These are phyloP conservation scores for Cremastinae sp. DNA, from an alignment of 2,888 invertebrate genomes.

Conservation along the genomic window DNA sequence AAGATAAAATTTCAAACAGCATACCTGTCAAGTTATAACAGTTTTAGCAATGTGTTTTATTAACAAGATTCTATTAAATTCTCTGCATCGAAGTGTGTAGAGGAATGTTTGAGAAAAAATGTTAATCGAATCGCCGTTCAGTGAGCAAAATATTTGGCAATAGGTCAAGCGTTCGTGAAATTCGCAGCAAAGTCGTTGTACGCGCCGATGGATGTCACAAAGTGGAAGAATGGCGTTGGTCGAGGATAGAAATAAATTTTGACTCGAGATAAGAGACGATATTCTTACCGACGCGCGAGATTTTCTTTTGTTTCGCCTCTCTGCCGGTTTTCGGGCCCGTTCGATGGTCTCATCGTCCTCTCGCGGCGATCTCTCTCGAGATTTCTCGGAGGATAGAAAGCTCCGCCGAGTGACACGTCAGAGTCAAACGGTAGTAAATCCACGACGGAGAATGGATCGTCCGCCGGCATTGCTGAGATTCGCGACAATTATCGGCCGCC, in stretches of 20 bases:
- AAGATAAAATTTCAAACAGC: too few relatives aligned
- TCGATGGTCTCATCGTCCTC: constrained; percentile 5
- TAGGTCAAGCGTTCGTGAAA: constrained; percentile 49
- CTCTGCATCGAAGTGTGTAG: too few relatives aligned
- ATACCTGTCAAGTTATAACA: too few relatives aligned
- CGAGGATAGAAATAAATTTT: too few relatives aligned
- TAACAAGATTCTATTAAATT: too few relatives aligned
- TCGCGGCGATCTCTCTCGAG: constrained; percentile 16
- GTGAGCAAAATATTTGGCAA: constrained; percentile 55
- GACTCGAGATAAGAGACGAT: too few relatives aligned
- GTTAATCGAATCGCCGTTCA: too few relatives aligned
- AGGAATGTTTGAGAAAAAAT: too few relatives aligned
- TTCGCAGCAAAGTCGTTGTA: constrained; percentile 48
- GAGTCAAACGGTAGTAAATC: constrained; percentile 62
- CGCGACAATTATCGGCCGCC: constrained; percentile 75
- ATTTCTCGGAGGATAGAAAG: constrained; percentile 56
- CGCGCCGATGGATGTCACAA: constrained; percentile 22
- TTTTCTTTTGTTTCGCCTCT: too few relatives aligned
- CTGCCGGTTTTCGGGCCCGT: neutral
- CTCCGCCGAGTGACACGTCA: constrained; percentile 74
- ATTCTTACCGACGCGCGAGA: too few relatives aligned
- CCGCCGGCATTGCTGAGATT: constrained; percentile 73
- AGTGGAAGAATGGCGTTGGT: neutral
- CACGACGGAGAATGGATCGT: constrained; percentile 70
- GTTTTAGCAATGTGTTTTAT: too few relatives aligned